Conservation (phyloP, 2,888 invertebrate species). For the Crossocerus cetratus region DNA sequence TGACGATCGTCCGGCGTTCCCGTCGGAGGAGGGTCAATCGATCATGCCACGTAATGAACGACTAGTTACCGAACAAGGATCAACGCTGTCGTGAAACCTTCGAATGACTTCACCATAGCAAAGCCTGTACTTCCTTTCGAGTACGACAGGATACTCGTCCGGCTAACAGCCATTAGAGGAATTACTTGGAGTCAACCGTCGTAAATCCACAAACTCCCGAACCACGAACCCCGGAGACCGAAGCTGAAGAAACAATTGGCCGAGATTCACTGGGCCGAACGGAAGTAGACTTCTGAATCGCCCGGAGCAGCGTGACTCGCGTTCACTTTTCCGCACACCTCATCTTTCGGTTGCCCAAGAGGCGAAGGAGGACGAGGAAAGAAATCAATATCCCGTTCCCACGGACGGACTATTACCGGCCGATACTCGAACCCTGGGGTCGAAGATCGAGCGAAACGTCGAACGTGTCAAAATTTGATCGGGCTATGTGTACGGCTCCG, state of each 20-base stretch:
- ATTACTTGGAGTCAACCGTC: too few relatives aligned
- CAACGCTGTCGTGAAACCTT: background rate
- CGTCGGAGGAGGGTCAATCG: conserved; percentile 25
- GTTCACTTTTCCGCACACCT: background rate
- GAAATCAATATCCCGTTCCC: conserved; percentile 46
- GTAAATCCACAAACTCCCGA: too few relatives aligned
- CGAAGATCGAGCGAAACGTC: conserved; percentile 70
- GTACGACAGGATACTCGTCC: background rate
- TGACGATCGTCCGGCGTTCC: background rate
- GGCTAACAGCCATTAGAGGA: too few relatives aligned
- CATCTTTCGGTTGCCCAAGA: background rate
- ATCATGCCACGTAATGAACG: conserved; percentile 32
- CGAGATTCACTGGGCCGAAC: too few relatives aligned
- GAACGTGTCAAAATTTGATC: conserved; percentile 75
- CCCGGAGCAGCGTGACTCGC: background rate
- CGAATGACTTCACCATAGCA: conserved; percentile 3
- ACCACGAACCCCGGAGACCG: too few relatives aligned
- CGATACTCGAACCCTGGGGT: conserved; percentile 61
- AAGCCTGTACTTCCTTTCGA: background rate
- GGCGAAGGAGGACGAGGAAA: conserved; percentile 1
- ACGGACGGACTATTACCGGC: conserved; percentile 55
- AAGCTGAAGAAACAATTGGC: too few relatives aligned
- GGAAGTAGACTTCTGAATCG: background rate
- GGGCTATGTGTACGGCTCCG: conserved; percentile 51
- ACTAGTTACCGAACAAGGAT: conserved; percentile 25